These are phyloP conservation scores for Acomys russatus DNA, from an alignment of 2,797 vertebrate genomes.

Conservation along the genomic window DNA sequence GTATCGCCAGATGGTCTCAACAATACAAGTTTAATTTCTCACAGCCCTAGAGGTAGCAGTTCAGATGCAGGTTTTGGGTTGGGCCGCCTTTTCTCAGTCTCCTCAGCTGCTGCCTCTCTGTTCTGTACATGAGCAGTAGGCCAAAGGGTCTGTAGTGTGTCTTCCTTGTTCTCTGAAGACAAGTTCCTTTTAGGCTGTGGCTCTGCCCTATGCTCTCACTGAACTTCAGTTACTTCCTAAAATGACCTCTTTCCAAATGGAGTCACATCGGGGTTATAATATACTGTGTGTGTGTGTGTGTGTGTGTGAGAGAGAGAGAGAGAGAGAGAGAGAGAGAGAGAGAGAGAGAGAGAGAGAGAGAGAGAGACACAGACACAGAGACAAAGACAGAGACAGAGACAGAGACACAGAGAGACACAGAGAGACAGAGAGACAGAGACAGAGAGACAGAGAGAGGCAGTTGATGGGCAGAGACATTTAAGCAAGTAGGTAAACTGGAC, in stretches of 20 bases:
- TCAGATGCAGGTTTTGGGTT: neutral
- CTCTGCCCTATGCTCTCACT: neutral
- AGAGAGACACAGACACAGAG: too few species aligned
- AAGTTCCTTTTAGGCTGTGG: neutral
- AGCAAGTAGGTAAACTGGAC: neutral
- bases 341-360: too few species aligned
- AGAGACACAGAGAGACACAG: too few species aligned
- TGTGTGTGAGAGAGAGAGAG: neutral
- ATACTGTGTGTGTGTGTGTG: fast-evolving
- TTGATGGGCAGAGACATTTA: neutral
- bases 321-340: too few species aligned
- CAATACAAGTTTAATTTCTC: neutral
- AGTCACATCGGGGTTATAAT: neutral
- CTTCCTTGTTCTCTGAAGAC: neutral
- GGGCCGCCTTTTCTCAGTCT: neutral
- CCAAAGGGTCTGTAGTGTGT: neutral
- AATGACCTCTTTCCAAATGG: neutral
- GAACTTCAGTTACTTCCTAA: neutral
- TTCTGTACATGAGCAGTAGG: neutral
- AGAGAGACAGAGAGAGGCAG: neutral
- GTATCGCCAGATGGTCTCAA: neutral
- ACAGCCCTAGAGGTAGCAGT: neutral
- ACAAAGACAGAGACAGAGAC: too few species aligned
- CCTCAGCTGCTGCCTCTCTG: neutral
- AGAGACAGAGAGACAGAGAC: too few species aligned